Base-by-base conservation (phyloP, 2,888 invertebrate genomes). In the Diloba caeruleocephala region DNA sequence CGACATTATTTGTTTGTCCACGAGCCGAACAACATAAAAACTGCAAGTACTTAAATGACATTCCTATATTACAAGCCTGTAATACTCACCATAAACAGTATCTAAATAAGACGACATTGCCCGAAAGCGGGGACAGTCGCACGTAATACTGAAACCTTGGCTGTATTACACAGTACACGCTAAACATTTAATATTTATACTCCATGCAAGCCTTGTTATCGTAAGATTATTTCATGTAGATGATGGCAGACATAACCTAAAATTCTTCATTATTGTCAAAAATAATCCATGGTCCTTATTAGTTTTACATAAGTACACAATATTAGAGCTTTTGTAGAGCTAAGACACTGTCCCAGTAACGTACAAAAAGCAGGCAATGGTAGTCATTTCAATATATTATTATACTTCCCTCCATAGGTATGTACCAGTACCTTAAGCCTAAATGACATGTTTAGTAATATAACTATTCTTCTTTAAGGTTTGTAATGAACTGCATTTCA, bases 401-500 rank as follows among this genome's bases (percentile, higher is more conserved):
- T 1, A 39, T 10, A 14, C 55, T 41, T 58, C 70, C 65, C 55
- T 69, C 65, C 72, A 69, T 60, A 64, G 13, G 32, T 48, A 43
- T 54, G 38, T 52, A 71, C 32, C 32, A 43, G 42, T 51, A 51
- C 41, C 45, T 38, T 48, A 53, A 33, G 54, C 49, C 53, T 52
- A 57, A 53, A 67, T 62, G 54, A 52, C 53, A 62, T 57, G 39
- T 54, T 63, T 60, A 64, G 23, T 52, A 61, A 43, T 58, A 56
- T 26, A 58, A 53, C 31, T 46, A 64, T 59, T 56, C 60, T 66
- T 67, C 49, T 54, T 5, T 61, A 64, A 66, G 49, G 67, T 69
- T 71, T 71, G 69, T 74, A 73, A 78, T 60, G 71, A 79, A 81
- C 76, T 88, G 89, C 91, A 90, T 91, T 92, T 91, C 81, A 85